phyloP scores from a whole-genome alignment of 2,113 vertebrate genomes.

The Erythrolamprus reginae region DNA sequence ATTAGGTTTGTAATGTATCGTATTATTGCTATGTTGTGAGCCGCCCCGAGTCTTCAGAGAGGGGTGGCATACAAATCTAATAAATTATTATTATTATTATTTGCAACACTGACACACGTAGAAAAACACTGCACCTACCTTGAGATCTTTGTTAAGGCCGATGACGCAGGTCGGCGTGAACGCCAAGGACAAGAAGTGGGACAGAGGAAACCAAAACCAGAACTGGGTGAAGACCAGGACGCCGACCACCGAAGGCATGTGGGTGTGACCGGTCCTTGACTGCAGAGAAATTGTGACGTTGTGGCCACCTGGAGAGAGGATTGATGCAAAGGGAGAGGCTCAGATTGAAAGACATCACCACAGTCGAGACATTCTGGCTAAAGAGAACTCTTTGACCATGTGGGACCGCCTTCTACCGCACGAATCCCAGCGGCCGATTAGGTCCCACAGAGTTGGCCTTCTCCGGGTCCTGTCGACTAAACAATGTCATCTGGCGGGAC shows the following conservation, averaged over 20 bases:
- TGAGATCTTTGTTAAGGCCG: conserved; percentile 97
- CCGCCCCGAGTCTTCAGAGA: no score
- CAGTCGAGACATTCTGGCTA: not conserved
- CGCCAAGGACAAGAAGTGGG: conserved; percentile 92
- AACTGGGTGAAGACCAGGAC: conserved; percentile 98
- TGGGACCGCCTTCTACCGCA: no score
- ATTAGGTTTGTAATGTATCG: no score
- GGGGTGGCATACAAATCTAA: no score
- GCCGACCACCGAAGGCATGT: conserved; percentile 97
- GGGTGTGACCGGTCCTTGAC: conserved; percentile 96
- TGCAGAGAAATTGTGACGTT: conserved; percentile 97
- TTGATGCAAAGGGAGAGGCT: not conserved
- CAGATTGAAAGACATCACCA: no score
- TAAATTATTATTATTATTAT: no score
- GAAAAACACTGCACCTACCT: conserved; percentile 86
- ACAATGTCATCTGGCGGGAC: no score
- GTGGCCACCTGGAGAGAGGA: conserved; percentile 80
- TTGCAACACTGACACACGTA: no score
- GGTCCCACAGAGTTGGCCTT: no score
- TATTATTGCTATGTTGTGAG: no score
- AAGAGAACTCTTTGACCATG: not conserved
- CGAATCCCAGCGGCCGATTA: no score
- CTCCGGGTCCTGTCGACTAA: no score
- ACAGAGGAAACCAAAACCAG: conserved; percentile 99
- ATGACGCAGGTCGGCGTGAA: conserved; percentile 98